Evolutionary conservation across 2,888 invertebrate species (phyloP), one percentile per base, ranked within the genome.

Genomic region (Caenorhabditis panamensis): DNA sequence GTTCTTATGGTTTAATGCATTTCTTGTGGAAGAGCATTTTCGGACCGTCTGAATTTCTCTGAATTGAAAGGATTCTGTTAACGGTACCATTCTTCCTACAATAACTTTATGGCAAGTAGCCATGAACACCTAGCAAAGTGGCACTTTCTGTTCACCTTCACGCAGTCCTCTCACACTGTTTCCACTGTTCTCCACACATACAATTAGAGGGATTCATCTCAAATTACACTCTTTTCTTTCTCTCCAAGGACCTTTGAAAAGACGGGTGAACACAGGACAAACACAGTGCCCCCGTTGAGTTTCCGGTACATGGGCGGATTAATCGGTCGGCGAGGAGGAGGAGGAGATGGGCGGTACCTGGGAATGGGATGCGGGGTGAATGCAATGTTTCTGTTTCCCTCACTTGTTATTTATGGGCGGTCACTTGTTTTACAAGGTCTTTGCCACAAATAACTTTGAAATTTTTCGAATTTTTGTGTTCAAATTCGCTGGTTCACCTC

Each of bases 281-380:
- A 56, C 56, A 56, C 56, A 28, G 56, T 56, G 56, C 20, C 49
- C 49, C 41, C 41, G 13, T 16, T 16, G 47, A 47, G 75, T 75
- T 75, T 75, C 75, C 75, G 75, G 75, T 75, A 75, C 75, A 75
- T 61, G 75, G 66, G 51, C 75, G 66, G 75, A 75, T 75, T 75
- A 75, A 75, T 61, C 59, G 75, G 16, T 61, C 53, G 66, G 16
- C 16, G 64, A 26, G 61, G 20, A 9, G 24, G 49, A 31, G 13
- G 41, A 6, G 13, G 41, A 41, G 13, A 41, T 2, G 41, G 31
- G 37, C 26, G 64, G 53, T 20, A 22, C n/a, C n/a, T 13, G 61
- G 59, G 24, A 28, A 16, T 18, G 36, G 26, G 24, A 56, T 26
- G 61, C 13, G 47, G 36, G 41, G 53, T 11, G 13, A 41, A 11